Evolutionary conservation across 2,797 vertebrate genomes (phyloP), one percentile per base, ranked within the genome.

Genomic region (Triplophysa bombifrons): DNA sequence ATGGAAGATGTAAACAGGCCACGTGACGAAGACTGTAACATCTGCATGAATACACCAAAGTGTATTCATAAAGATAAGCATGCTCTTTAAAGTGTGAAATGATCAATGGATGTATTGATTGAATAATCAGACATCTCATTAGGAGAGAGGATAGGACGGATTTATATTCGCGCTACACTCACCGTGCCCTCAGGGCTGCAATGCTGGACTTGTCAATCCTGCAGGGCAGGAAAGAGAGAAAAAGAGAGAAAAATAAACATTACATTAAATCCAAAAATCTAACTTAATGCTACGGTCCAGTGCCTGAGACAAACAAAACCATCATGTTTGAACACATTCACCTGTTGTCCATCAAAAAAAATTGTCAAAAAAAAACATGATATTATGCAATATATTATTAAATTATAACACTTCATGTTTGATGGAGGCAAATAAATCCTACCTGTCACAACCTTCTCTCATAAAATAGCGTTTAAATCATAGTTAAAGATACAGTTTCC

Each of bases 201-300:
- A 97, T 88, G 89, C 95, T 96, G 3, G 95, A 93, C 92, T 98
- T 98, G 93, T 99, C 97, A 25, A 97, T 96, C 97, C 97, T 99
- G 91, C 65, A 90, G 84, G 90, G 83, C 89, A 80, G 90, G 83
- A 80, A 88, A 86, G 81, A 80, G 30, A 4, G 86, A 30, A 58
- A 25, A 41, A 76, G 6, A 76, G 9, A 83, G 19, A 80, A 55
- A 64, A 67, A 34, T 22, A 68, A 53, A 60, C 9, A 58, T n/a
- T 16, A 12, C 14, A 63, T 4, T 25, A 10, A 44, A 25, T 34
- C 4, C 4, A 44, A 55, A 66, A 61, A 16, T 65, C 4, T 38
- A 68, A 50, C 27, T 14, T 12, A 51, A 30, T 17, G 19, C 44
- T 68, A 11, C 25, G 64, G 3, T 11, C 1, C 3, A 60, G 7